Percentiles rank a stretch among this genome's conserved stretches.
Evolutionary conservation across 2,888 invertebrate species (phyloP).

Genomic region (Chymomyza amoena): DNA sequence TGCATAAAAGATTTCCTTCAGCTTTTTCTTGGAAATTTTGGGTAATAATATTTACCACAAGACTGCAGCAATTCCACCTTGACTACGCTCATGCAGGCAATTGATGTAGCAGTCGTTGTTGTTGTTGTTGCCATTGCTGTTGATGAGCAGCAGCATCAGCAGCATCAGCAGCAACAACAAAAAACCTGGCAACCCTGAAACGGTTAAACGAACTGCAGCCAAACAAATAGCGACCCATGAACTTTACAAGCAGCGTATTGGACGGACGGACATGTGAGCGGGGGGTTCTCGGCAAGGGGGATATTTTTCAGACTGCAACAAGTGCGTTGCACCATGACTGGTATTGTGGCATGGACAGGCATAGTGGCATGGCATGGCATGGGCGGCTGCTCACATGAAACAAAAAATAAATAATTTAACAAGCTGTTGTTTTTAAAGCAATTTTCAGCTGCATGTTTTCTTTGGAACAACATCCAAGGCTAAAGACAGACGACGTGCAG

Average conservation of each 20-base stretch:
- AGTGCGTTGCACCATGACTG: conserved; percentile 48
- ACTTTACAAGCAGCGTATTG: conserved; percentile 48
- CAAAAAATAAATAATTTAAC: background rate
- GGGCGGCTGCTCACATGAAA: conserved; percentile 5
- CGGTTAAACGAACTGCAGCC: conserved; percentile 57
- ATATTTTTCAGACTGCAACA: conserved; percentile 21
- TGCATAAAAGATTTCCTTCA: too few relatives aligned
- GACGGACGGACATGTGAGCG: background rate
- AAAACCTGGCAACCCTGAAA: conserved; percentile 68
- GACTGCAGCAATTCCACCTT: background rate
- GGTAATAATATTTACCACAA: background rate
- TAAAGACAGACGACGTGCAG: background rate
- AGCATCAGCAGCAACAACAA: conserved; percentile 22
- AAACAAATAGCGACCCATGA: conserved; percentile 59
- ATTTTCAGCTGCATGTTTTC: conserved; percentile 1
- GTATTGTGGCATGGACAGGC: conserved; percentile 8
- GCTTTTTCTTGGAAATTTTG: background rate
- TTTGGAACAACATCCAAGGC: conserved; percentile 1
- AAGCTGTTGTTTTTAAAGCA: background rate
- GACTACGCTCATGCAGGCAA: background rate
- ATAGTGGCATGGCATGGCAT: background rate
- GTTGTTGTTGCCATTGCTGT: conserved; percentile 29
- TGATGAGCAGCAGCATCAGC: conserved; percentile 40
- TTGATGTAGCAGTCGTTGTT: too few relatives aligned
- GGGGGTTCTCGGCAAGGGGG: background rate